These are phyloP conservation scores for Magallana nippona DNA, from an alignment of 2,888 invertebrate genomes.

Conservation along the genomic window DNA sequence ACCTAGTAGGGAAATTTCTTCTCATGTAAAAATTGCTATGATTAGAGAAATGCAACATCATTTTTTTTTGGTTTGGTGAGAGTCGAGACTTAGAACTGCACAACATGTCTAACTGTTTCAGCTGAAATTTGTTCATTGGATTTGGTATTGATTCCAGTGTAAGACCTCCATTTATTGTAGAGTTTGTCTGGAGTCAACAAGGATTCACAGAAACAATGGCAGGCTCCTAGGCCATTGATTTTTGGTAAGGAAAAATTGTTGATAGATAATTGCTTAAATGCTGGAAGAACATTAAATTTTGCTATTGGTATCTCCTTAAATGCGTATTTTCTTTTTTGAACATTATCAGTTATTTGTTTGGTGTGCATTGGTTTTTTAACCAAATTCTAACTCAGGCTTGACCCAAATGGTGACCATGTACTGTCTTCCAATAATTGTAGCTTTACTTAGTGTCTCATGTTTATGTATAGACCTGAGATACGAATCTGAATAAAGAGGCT, in stretches of 20 bases:
- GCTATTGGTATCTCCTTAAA: no score
- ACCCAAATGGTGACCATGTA: no score
- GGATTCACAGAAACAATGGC: not conserved
- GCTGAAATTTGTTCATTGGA: not conserved
- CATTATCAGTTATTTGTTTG: no score
- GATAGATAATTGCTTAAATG: not conserved
- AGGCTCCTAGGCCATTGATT: not conserved
- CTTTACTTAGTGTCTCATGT: no score
- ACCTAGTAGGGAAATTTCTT: not conserved
- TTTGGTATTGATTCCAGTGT: slow-evolving; percentile 1
- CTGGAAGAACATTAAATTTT: not conserved
- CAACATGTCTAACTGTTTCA: not conserved
- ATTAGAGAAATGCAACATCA: not conserved
- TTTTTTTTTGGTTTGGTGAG: not conserved
- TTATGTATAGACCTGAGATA: no score
- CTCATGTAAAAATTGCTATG: not conserved
- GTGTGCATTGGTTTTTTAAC: no score
- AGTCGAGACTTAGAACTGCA: not conserved
- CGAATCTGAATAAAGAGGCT: no score
- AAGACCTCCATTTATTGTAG: not conserved
- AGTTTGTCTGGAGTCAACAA: slow-evolving; percentile 15
- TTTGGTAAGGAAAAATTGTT: not conserved
- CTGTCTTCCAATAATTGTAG: no score
- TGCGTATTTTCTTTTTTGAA: no score
- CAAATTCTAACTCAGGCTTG: no score